A percentile compares a stretch with the other conserved stretches of the same genome.
Evolutionary conservation across 2,888 invertebrate genomes (phyloP).

Genomic region (Ferdinandea cuprea): DNA sequence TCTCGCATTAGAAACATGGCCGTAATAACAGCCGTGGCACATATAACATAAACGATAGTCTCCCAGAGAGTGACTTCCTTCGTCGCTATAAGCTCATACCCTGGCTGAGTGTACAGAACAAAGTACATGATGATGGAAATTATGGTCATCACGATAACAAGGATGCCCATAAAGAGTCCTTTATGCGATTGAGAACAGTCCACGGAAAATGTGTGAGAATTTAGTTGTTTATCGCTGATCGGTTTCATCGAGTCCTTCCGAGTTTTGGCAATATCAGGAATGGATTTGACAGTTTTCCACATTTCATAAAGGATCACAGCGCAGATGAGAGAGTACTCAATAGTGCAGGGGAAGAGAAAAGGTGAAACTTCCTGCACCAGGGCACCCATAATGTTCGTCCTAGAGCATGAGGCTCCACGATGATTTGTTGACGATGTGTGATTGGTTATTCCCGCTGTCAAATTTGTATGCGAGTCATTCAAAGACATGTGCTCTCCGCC

Average conservation of each 20-base stretch:
- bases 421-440: slow-evolving; percentile 23
- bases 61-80: slow-evolving; percentile 91
- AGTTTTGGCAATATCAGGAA: slow-evolving; percentile 83
- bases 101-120: slow-evolving; percentile 88
- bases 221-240: slow-evolving; percentile 78
- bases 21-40: slow-evolving; percentile 86
- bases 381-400: slow-evolving; percentile 88
- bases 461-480: slow-evolving; percentile 65
- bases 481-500: slow-evolving; percentile 47
- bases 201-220: slow-evolving; percentile 88
- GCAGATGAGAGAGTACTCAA: slow-evolving; percentile 95
- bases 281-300: slow-evolving; percentile 92
- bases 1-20: slow-evolving; percentile 87
- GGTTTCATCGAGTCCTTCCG: slow-evolving; percentile 81
- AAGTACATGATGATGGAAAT: slow-evolving; percentile 95
- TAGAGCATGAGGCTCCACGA: slow-evolving; percentile 85
- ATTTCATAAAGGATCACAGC: slow-evolving; percentile 95
- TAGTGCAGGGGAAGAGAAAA: slow-evolving; percentile 94
- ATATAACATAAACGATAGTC: slow-evolving; percentile 88
- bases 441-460: slow-evolving; percentile 74
- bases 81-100: slow-evolving; percentile 87
- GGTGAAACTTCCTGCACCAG: slow-evolving; percentile 88
- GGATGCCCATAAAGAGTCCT: slow-evolving; percentile 89
- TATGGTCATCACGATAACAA: slow-evolving; percentile 91
- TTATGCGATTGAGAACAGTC: slow-evolving; percentile 94